Evolutionary conservation across 1,140 invertebrate genomes (phyloP).

Genomic region (Campoletis sonorensis): DNA sequence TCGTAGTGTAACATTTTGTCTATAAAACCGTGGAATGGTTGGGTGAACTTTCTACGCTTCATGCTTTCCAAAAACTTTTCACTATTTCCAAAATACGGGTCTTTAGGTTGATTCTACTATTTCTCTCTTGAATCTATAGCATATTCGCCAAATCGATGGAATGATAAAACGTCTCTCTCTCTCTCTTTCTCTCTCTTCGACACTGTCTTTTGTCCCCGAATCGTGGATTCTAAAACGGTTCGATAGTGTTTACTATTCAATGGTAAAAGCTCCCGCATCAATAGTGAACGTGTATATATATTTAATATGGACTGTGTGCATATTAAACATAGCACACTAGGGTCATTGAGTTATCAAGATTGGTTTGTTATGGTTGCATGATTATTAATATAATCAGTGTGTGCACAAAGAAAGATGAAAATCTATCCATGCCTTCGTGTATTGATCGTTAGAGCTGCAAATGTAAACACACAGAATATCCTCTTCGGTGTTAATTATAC

Average conservation of each 20-base stretch:
- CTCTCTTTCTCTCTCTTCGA: background rate
- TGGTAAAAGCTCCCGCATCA: too few species aligned
- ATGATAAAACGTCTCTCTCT: background rate
- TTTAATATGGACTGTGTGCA: too few species aligned
- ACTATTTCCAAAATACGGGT: background rate
- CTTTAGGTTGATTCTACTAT: background rate
- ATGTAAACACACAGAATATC: background rate
- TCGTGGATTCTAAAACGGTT: too few species aligned
- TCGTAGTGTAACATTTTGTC: background rate
- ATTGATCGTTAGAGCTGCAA: conserved; percentile 1
- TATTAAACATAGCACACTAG: too few species aligned
- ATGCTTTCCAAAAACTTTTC: background rate
- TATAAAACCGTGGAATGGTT: background rate
- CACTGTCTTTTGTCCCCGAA: background rate
- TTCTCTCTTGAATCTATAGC: background rate
- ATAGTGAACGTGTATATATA: too few species aligned
- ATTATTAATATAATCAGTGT: background rate
- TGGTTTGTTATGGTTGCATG: too few species aligned
- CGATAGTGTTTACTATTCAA: too few species aligned
- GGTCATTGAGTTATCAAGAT: too few species aligned
- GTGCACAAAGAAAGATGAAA: background rate
- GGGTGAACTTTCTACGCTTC: background rate
- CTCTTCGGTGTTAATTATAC: background rate
- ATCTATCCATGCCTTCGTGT: background rate
- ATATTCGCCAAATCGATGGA: conserved; percentile 12